These are phyloP conservation scores for Columba livia DNA, from an alignment of 2,113 vertebrate species.

Conservation along the genomic window DNA sequence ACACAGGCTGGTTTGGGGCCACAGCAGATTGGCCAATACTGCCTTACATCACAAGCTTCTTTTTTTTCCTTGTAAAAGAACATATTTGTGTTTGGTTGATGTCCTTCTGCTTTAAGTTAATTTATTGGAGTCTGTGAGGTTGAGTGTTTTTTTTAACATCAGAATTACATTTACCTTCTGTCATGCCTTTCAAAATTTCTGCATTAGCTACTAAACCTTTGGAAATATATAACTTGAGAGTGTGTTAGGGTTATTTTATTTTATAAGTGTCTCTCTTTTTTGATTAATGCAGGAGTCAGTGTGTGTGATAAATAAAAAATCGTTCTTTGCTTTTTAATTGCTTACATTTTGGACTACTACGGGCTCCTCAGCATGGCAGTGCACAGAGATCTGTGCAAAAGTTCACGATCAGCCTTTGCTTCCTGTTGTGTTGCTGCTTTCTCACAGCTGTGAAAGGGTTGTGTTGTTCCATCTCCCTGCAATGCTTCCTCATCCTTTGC, in stretches of 20 bases:
- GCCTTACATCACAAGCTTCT: too few relatives aligned
- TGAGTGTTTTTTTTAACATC: background rate
- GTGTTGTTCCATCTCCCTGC: background rate
- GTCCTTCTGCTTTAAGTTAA: background rate
- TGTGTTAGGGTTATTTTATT: background rate
- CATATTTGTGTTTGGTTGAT: background rate
- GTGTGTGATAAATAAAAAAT: background rate
- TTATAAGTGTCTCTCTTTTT: background rate
- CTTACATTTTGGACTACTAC: background rate
- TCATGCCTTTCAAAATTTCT: background rate
- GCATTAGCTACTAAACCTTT: background rate
- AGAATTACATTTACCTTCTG: background rate
- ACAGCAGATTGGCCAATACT: accelerated
- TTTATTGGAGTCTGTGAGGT: background rate
- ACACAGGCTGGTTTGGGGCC: too few relatives aligned
- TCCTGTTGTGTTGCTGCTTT: background rate
- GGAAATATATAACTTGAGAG: background rate
- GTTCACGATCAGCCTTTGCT: background rate
- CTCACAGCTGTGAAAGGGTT: background rate
- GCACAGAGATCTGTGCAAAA: background rate
- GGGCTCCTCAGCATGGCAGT: background rate
- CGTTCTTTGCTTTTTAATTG: background rate
- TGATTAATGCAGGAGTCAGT: background rate
- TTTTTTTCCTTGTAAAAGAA: background rate
- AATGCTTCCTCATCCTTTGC: accelerated